Evolutionary conservation across 1,140 invertebrate species (phyloP).

Genomic region (Drosophila ogumai): DNA sequence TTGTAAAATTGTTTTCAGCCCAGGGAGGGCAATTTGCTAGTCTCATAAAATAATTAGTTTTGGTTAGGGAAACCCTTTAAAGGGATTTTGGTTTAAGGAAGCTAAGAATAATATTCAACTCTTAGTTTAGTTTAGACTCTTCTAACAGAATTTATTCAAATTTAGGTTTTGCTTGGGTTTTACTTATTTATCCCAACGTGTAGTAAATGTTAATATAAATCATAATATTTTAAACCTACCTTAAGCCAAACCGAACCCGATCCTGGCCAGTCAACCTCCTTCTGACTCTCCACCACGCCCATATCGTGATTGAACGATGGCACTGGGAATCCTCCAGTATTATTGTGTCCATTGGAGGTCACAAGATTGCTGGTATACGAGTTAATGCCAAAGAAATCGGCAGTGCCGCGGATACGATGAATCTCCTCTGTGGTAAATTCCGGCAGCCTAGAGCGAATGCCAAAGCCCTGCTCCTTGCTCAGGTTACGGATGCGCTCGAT

Average conservation of each 20-base stretch:
- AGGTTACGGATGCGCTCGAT: conserved; percentile 86
- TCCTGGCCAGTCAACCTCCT: conserved; percentile 85
- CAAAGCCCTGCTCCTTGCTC: conserved; percentile 87
- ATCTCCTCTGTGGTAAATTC: conserved; percentile 88
- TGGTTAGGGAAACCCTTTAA: conserved; percentile 2
- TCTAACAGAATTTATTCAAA: no score
- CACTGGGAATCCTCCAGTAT: conserved; percentile 80
- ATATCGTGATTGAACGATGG: conserved; percentile 86
- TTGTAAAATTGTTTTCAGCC: background rate
- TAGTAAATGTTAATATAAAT: background rate
- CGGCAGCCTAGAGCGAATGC: conserved; percentile 86
- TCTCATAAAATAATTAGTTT: conserved; percentile 23
- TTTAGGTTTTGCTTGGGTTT: no score
- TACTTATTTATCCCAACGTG: no score
- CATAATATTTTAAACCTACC: conserved; percentile 72
- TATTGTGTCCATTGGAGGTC: conserved; percentile 82
- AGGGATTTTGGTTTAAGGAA: fast-evolving
- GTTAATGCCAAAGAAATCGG: conserved; percentile 88
- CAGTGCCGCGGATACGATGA: conserved; percentile 86
- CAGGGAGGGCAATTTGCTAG: background rate
- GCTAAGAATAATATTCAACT: no score
- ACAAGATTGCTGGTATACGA: conserved; percentile 86
- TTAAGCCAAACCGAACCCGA: conserved; percentile 86
- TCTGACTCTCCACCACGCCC: conserved; percentile 84
- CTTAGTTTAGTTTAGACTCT: no score